These are phyloP conservation scores for Cotesia glomerata DNA, from an alignment of 1,140 invertebrate species.

Conservation along the genomic window DNA sequence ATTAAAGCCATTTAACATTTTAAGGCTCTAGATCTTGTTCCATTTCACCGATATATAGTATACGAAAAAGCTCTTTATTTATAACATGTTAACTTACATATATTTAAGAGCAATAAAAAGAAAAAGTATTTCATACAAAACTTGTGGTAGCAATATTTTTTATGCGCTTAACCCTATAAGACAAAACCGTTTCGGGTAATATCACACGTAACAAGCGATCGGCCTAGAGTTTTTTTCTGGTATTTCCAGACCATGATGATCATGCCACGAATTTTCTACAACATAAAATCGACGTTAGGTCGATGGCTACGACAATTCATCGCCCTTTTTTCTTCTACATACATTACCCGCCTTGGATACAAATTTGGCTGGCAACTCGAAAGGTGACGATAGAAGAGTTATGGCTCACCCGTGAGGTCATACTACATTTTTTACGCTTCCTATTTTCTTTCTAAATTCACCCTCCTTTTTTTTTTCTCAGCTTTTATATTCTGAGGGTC, in stretches of 20 bases:
- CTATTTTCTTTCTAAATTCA: neutral
- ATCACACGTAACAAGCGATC: slow-evolving; percentile 29
- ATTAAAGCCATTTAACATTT: no score
- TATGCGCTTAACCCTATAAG: slow-evolving; percentile 27
- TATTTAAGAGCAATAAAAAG: slow-evolving; percentile 4
- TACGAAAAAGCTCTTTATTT: neutral
- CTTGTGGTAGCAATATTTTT: slow-evolving; percentile 15
- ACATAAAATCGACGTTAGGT: slow-evolving; percentile 32
- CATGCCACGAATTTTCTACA: slow-evolving; percentile 28
- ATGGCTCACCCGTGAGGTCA: neutral
- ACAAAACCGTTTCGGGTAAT: slow-evolving; percentile 26
- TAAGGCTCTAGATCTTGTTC: no score
- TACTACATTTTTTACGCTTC: neutral
- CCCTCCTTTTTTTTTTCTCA: neutral
- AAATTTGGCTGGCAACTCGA: neutral
- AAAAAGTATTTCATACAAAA: neutral
- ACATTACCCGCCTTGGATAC: neutral
- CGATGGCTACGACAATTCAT: slow-evolving; percentile 21
- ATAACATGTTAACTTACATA: neutral
- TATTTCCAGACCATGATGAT: neutral
- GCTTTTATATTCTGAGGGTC: no score
- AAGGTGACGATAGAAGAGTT: neutral
- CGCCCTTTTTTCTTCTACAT: neutral
- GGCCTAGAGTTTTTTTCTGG: neutral
- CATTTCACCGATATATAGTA: neutral